phyloP scores from a whole-genome alignment of 2,888 invertebrate genomes.

The Caenorhabditis angaria region DNA sequence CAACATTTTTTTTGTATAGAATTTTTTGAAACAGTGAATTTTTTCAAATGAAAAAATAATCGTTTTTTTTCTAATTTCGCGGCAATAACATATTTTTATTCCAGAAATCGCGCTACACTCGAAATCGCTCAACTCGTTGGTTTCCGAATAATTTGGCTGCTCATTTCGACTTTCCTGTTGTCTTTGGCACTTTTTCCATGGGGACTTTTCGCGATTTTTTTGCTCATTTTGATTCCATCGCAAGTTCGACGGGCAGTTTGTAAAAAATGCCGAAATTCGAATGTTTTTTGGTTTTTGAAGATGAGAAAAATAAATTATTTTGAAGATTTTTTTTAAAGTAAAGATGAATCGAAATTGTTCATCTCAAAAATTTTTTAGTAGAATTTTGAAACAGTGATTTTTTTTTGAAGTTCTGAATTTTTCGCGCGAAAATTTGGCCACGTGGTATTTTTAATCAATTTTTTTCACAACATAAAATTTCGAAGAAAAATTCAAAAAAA shows the following conservation, averaged over 20 bases:
- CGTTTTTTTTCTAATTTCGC: slow-evolving; percentile 16
- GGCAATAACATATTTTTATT: slow-evolving; percentile 9
- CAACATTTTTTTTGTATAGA: neutral
- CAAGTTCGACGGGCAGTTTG: slow-evolving; percentile 33
- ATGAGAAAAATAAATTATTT: too few species aligned
- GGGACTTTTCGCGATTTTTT: slow-evolving; percentile 27
- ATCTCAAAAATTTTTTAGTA: neutral
- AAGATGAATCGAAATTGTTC: too few species aligned
- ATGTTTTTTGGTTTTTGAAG: too few species aligned
- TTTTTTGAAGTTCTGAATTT: too few species aligned
- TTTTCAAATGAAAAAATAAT: neutral
- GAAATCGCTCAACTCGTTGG: slow-evolving; percentile 27
- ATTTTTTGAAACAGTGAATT: slow-evolving; percentile 4
- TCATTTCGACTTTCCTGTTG: slow-evolving; percentile 19
- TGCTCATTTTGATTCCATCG: slow-evolving; percentile 25
- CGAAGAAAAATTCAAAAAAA: too few species aligned
- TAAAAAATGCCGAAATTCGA: slow-evolving; percentile 26
- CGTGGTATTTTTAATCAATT: too few species aligned
- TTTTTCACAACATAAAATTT: too few species aligned
- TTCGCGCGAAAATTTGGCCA: too few species aligned
- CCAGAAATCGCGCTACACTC: slow-evolving; percentile 36
- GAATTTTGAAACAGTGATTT: too few species aligned
- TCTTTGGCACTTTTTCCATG: slow-evolving; percentile 30
- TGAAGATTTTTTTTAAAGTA: too few species aligned
- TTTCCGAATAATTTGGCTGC: slow-evolving; percentile 33